These are phyloP conservation scores for Fregata magnificens DNA, from an alignment of 2,113 vertebrate species.

Conservation along the genomic window DNA sequence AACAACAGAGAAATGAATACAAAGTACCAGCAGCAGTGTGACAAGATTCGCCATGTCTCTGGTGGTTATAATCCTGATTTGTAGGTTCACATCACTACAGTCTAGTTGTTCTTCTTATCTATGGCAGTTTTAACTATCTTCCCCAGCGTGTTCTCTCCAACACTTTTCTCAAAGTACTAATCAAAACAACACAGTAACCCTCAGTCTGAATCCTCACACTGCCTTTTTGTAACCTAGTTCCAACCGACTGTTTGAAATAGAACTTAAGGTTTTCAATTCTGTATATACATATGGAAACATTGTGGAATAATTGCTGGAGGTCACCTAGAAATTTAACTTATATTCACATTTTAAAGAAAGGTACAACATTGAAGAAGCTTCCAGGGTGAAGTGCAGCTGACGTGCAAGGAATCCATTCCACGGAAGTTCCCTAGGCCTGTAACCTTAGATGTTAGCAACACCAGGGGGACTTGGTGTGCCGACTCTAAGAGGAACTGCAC, in stretches of 20 bases:
- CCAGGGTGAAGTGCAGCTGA: no score
- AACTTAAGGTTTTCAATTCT: neutral
- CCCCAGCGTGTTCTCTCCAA: neutral
- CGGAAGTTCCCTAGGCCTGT: no score
- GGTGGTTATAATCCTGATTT: neutral
- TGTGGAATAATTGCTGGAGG: no score
- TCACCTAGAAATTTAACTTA: no score
- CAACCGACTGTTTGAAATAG: neutral
- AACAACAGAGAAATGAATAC: neutral
- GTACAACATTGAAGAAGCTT: no score
- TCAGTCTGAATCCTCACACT: neutral
- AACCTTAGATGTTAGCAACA: no score
- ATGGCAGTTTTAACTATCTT: neutral
- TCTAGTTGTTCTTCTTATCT: neutral
- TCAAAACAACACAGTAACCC: neutral
- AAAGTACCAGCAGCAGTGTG: neutral
- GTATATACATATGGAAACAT: neutral
- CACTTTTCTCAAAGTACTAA: neutral
- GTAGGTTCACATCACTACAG: neutral
- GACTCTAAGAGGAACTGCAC: no score
- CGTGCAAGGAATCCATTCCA: no score
- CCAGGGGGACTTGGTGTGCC: no score
- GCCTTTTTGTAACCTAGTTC: neutral
- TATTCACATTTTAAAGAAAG: no score
- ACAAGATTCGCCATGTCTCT: neutral